Conservation (phyloP, 2,888 invertebrate genomes). For the Athrips mouffetella region DNA sequence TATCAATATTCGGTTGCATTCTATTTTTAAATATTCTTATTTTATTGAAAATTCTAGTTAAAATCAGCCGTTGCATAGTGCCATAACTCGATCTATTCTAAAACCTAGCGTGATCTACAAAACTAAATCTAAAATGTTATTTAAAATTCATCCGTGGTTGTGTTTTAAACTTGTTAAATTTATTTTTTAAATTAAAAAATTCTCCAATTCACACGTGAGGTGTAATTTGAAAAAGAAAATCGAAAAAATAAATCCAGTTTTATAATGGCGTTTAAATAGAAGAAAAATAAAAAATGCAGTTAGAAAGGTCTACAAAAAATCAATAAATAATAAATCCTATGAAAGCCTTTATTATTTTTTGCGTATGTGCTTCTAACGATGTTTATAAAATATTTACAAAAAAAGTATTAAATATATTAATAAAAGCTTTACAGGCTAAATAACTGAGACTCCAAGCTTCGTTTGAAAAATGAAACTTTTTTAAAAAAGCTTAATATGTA, state of each 20-base stretch:
- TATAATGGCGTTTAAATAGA: constrained; percentile 16
- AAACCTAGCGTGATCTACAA: constrained; percentile 12
- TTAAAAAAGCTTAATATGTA: constrained; percentile 24
- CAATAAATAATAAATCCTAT: background rate
- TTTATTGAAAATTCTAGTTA: constrained; percentile 7
- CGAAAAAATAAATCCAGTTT: constrained; percentile 13
- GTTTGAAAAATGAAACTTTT: constrained; percentile 23
- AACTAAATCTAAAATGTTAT: constrained; percentile 12
- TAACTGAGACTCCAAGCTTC: constrained; percentile 28
- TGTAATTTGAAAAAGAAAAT: background rate
- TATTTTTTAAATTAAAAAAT: constrained; percentile 4
- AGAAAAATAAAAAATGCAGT: constrained; percentile 12
- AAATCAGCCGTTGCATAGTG: constrained; percentile 9
- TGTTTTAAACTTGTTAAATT: background rate
- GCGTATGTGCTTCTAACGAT: constrained; percentile 10
- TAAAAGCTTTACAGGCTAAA: constrained; percentile 19
- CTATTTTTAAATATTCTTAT: background rate
- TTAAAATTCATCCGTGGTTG: constrained; percentile 6
- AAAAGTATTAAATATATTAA: background rate
- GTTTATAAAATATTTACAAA: constrained; percentile 13
- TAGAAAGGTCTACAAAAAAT: background rate
- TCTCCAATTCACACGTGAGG: constrained; percentile 1
- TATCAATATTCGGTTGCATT: background rate
- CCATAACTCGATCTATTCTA: background rate
- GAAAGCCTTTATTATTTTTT: background rate